Conservation (phyloP, 2,113 vertebrate species). For the Tragelaphus imberbis region DNA sequence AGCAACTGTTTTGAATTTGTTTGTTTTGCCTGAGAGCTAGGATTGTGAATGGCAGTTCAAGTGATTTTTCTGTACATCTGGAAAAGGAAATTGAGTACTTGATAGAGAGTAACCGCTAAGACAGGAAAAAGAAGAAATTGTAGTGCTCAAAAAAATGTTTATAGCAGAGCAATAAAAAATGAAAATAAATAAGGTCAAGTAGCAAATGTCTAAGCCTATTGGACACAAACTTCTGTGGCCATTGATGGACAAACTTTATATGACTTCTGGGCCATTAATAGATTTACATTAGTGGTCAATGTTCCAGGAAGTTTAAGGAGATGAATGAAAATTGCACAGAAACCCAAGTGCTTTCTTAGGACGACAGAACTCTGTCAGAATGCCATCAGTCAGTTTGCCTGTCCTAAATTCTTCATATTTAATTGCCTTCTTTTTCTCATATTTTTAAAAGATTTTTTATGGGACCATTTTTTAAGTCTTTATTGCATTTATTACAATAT, state of each 20-base stretch:
- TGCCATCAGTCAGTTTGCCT: not conserved
- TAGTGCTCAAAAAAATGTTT: not conserved
- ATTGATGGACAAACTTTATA: not conserved
- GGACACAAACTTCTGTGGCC: not conserved
- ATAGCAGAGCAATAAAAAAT: not conserved
- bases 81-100: conserved; percentile 33
- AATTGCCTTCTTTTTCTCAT: not conserved
- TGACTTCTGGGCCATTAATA: not conserved
- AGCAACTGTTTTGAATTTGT: conserved; percentile 14
- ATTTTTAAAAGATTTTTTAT: not conserved
- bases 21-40: conserved; percentile 30
- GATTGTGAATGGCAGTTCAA: conserved; percentile 42
- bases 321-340: not conserved
- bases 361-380: not conserved
- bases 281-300: fast-evolving
- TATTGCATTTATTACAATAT: not conserved
- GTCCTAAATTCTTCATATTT: not conserved
- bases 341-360: not conserved
- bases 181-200: conserved; percentile 1
- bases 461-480: not conserved
- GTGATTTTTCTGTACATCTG: conserved; percentile 24
- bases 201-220: not conserved
- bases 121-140: not conserved
- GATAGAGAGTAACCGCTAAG: conserved; percentile 9
- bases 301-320: not conserved